Percentiles rank a stretch among this genome's conserved stretches.
These are phyloP conservation scores for Oryzias dopingdopingensis DNA, from an alignment of 2,797 vertebrate species.

Conservation along the genomic window DNA sequence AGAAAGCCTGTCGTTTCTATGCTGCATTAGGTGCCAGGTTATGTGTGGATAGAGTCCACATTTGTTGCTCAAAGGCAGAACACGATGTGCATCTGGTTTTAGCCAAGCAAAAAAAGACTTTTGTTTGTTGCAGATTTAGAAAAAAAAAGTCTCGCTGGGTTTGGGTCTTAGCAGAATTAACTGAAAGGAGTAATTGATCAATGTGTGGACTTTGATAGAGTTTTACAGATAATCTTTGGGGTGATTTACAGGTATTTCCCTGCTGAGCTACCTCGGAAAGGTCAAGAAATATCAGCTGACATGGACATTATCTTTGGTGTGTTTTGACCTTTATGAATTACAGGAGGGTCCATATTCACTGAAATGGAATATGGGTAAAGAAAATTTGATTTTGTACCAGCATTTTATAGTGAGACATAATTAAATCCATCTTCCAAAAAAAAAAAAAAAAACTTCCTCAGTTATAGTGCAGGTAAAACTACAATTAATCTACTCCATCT, in stretches of 20 bases:
- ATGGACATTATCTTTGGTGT: neutral
- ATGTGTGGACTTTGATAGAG: neutral
- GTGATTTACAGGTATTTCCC: neutral
- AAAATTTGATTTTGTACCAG: neutral
- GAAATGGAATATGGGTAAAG: too few relatives aligned
- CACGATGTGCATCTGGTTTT: conserved; percentile 1
- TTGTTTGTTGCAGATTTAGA: neutral
- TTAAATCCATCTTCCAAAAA: conserved; percentile 51
- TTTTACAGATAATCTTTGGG: neutral
- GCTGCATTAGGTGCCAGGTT: neutral
- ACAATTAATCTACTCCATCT: conserved; percentile 21
- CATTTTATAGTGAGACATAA: conserved; percentile 37
- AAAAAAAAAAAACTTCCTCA: conserved; percentile 38
- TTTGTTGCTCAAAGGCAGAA: conserved; percentile 2
- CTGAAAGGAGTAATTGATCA: neutral
- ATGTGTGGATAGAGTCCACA: neutral
- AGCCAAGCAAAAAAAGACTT: neutral
- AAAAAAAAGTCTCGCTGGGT: neutral
- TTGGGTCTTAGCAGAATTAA: neutral
- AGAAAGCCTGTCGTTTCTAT: conserved; percentile 1
- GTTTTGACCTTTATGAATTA: conserved; percentile 5
- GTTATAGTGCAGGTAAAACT: conserved; percentile 32
- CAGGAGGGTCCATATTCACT: neutral
- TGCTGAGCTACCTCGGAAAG: neutral
- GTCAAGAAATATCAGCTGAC: neutral